phyloP scores from a whole-genome alignment of 2,797 vertebrate genomes.

The Intellagama lesueurii region DNA sequence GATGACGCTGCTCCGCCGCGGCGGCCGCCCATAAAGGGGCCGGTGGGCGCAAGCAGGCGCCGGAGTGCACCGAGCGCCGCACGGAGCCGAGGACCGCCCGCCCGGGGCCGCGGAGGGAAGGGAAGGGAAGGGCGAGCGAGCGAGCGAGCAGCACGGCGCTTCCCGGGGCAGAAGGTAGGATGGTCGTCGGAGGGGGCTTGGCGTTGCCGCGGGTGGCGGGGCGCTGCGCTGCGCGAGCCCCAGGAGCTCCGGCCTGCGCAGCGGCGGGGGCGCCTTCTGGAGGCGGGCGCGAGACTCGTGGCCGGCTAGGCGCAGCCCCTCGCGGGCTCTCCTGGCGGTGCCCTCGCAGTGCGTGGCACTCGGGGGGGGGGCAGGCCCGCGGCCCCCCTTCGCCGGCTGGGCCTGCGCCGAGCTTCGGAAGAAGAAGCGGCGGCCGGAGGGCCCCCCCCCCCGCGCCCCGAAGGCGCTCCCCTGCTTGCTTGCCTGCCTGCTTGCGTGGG shows the following conservation, averaged over 20 bases:
- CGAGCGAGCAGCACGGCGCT: too few species aligned
- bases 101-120: slow-evolving; percentile 24
- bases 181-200: not conserved
- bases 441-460: not conserved
- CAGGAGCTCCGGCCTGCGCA: too few species aligned
- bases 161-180: too few species aligned
- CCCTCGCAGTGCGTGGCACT: too few species aligned
- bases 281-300: too few species aligned
- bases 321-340: too few species aligned
- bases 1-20: not conserved
- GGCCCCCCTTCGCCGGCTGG: not conserved
- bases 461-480: not conserved
- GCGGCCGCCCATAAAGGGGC: slow-evolving; percentile 22
- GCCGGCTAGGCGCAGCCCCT: too few species aligned
- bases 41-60: too few species aligned
- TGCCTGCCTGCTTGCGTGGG: too few species aligned
- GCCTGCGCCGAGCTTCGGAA: not conserved
- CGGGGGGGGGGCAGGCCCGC: too few species aligned
- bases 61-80: not conserved
- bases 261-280: too few species aligned
- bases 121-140: slow-evolving; percentile 42
- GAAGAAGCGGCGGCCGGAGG: not conserved
- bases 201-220: not conserved
- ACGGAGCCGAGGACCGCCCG: not conserved
- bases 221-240: too few species aligned